These are phyloP conservation scores for Grallaria varia DNA, from an alignment of 2,113 vertebrate genomes.

Conservation along the genomic window DNA sequence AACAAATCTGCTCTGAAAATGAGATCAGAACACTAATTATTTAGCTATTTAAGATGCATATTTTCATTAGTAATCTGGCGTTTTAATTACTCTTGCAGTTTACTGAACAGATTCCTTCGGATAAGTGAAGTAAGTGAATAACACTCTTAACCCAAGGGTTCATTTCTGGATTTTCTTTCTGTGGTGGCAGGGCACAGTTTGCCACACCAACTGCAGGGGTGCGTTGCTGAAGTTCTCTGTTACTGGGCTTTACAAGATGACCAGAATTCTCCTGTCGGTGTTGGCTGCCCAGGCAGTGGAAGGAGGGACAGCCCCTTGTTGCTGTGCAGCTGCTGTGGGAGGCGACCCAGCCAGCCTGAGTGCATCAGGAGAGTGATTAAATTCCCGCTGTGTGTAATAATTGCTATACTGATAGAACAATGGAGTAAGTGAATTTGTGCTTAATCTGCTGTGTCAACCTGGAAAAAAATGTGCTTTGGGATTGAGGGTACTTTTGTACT, in stretches of 20 bases:
- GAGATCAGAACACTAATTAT: neutral
- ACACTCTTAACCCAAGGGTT: neutral
- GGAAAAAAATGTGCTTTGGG: neutral
- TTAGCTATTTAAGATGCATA: neutral
- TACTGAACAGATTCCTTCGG: neutral
- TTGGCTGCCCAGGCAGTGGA: neutral
- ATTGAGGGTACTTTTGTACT: neutral
- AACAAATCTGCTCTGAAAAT: neutral
- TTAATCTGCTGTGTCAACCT: slow-evolving; percentile 36
- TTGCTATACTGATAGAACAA: slow-evolving; percentile 19
- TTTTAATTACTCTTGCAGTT: neutral
- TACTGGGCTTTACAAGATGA: neutral
- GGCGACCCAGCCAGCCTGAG: neutral
- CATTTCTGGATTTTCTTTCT: neutral
- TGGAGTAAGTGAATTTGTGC: neutral
- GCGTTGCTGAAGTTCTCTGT: neutral
- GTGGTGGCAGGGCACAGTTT: neutral
- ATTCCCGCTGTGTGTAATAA: slow-evolving; percentile 50
- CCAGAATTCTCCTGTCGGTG: neutral
- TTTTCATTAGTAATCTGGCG: neutral
- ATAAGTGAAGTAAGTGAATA: neutral
- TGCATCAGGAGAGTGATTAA: neutral
- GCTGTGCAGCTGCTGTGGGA: neutral
- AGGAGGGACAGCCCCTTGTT: neutral
- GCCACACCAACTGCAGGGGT: neutral